Evolutionary conservation across 2,888 invertebrate species (phyloP), one percentile per base, ranked within the genome.

Genomic region (Seira musarum): DNA sequence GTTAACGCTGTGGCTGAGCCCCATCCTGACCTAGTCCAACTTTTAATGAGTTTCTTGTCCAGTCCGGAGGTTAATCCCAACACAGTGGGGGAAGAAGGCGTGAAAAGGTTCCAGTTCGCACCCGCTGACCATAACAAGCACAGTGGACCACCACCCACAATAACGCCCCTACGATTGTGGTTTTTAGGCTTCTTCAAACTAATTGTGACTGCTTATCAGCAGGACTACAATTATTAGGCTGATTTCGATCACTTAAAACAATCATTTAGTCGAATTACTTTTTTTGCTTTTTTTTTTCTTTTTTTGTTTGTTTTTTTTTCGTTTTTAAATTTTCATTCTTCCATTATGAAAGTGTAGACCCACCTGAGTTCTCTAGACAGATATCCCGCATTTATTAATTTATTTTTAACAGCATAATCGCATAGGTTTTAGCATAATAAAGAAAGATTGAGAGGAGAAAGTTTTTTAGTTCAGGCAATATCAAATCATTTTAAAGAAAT

Each of bases 11-110:
- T n/a, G n/a, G 57, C 57, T 13, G n/a, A 6, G 57, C n/a, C 57
- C 57, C 5, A 57, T n/a, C 57, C 57, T 46, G 15, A n/a, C 25
- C 65, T 65, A 25, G 65, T 65, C 35, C 65, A 17, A 67, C 67
- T 67, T 70, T 70, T 70, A 70, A 70, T 70, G 70, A 70, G 70
- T 70, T 70, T 70, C 70, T 35, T 61, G 30, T 60, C 22, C 70
- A 24, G 61, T 60, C 60, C 25, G 17, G 30, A 60, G 70, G 46
- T 35, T 46, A 17, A 35, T 17, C 22, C 40, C 66, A 66, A 15
- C 17, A 19, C 40, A 40, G 66, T 35, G 57, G 57, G 57, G 57
- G 57, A 57, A 57, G 57, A 57, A 57, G 57, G 57, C 57, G 57
- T 57, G 3, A 57, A 57, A 57, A 57, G 57, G 57, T 57, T 57